These are phyloP conservation scores for Lacerta bilineata DNA, from an alignment of 2,797 vertebrate species.

Conservation along the genomic window DNA sequence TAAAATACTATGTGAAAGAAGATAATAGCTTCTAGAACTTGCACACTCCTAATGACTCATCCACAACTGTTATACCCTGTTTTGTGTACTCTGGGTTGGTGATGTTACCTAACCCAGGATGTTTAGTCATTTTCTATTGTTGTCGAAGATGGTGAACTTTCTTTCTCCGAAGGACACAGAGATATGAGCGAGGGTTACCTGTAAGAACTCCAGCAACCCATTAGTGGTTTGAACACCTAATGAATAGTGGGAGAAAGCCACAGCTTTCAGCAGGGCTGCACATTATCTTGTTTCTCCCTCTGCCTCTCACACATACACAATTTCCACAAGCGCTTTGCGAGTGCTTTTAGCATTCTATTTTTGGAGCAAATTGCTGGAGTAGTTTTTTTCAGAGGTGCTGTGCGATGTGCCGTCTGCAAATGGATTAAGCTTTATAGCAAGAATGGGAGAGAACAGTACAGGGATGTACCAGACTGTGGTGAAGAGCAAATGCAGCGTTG, in stretches of 20 bases:
- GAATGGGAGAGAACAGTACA: not conserved
- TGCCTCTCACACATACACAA: not conserved
- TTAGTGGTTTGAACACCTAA: conserved; percentile 1
- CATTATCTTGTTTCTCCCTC: conserved; percentile 45
- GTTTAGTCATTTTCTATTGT: not conserved
- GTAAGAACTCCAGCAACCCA: conserved; percentile 47
- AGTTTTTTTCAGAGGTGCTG: conserved; percentile 5
- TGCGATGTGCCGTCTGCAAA: conserved; percentile 16
- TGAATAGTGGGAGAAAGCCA: conserved; percentile 27
- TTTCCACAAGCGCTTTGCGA: conserved; percentile 43
- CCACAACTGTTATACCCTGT: not conserved
- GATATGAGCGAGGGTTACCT: conserved; percentile 47
- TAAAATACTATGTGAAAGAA: not conserved
- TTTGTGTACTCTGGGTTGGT: not conserved
- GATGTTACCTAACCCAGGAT: not conserved
- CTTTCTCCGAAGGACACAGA: conserved; percentile 56
- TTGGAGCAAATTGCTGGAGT: conserved; percentile 40
- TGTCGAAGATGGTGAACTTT: conserved; percentile 27
- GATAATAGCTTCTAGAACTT: not conserved
- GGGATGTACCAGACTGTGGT: not conserved
- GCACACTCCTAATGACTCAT: not conserved
- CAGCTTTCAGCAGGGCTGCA: not conserved
- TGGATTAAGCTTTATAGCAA: conserved; percentile 18
- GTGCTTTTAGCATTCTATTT: conserved; percentile 52
- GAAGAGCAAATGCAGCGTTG: not conserved